Percentiles rank a stretch among this genome's conserved stretches.
phyloP scores from a whole-genome alignment of 1,140 invertebrate species.

The Hylaeus volcanicus region DNA sequence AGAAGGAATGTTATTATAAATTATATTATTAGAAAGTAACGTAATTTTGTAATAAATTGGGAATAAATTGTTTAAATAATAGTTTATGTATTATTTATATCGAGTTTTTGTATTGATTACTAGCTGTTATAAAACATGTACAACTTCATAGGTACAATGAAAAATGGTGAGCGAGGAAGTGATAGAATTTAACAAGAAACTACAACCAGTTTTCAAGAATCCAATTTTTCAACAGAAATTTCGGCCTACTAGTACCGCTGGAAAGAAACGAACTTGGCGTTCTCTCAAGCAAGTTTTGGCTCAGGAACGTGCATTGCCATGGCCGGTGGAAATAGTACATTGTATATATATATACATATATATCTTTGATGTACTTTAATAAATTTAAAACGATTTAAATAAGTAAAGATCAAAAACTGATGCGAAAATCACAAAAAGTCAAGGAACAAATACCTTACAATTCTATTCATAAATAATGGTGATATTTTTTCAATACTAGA shows the following conservation, averaged over 20 bases:
- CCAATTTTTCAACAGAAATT: constrained; percentile 77
- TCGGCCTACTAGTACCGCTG: constrained; percentile 77
- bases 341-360: constrained; percentile 79
- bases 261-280: constrained; percentile 88
- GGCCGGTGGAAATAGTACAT: constrained; percentile 85
- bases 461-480: background rate
- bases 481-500: background rate
- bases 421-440: background rate
- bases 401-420: background rate
- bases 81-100: background rate
- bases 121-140: constrained; percentile 2
- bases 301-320: constrained; percentile 86
- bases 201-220: constrained; percentile 74
- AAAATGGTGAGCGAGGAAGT: constrained; percentile 76
- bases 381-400: background rate
- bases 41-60: background rate
- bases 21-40: background rate
- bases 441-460: background rate
- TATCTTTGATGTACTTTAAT: constrained; percentile 43
- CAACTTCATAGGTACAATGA: constrained; percentile 29
- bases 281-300: constrained; percentile 90
- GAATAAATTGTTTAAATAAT: background rate
- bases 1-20: constrained; percentile 10
- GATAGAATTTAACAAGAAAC: constrained; percentile 71
- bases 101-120: background rate